Conservation (phyloP, 2,888 invertebrate genomes). For the Apomyelois bistriatella region DNA sequence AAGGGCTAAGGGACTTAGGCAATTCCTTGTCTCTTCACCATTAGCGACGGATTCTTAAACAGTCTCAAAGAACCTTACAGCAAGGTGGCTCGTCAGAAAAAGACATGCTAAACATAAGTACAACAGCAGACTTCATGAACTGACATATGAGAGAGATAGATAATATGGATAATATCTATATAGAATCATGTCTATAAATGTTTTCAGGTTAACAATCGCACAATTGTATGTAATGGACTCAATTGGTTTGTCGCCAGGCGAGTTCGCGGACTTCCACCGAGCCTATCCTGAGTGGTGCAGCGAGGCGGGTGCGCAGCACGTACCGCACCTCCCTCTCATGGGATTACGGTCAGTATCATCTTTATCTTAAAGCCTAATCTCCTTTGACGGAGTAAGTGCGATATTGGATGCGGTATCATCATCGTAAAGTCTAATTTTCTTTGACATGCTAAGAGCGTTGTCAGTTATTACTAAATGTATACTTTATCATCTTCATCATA, state of each 20-base stretch:
- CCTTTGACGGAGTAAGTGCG: neutral
- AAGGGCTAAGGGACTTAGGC: too few species aligned
- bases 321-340: slow-evolving; percentile 79
- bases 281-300: slow-evolving; percentile 95
- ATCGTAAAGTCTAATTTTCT: neutral
- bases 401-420: neutral
- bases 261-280: slow-evolving; percentile 90
- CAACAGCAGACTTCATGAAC: too few species aligned
- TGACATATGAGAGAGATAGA: too few species aligned
- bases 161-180: neutral
- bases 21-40: too few species aligned
- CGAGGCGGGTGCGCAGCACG: slow-evolving; percentile 86
- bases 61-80: too few species aligned
- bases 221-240: slow-evolving; percentile 1
- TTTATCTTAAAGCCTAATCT: neutral
- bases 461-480: neutral
- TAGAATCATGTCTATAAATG: neutral
- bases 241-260: slow-evolving; percentile 83
- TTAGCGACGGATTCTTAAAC: too few species aligned
- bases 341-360: slow-evolving; percentile 63
- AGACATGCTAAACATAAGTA: too few species aligned
- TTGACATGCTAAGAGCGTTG: too few species aligned
- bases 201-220: slow-evolving; percentile 1
- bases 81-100: too few species aligned
- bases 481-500: neutral